Conservation (phyloP, 2,113 vertebrate genomes). For the Anhinga rufa region DNA sequence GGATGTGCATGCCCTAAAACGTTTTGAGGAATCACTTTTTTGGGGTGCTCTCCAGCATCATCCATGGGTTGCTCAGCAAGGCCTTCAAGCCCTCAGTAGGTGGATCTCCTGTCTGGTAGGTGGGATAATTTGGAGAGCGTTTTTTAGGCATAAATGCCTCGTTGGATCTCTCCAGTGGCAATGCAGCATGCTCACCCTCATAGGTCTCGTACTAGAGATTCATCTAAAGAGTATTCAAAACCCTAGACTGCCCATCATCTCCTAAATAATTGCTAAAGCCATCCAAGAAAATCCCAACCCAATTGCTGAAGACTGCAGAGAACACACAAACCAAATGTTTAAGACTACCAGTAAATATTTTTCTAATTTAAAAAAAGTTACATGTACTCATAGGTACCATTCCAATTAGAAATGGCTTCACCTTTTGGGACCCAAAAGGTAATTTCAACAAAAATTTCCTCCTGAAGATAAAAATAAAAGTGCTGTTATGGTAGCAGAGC, state of each 20-base stretch:
- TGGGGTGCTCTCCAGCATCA: neutral
- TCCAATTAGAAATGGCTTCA: neutral
- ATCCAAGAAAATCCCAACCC: neutral
- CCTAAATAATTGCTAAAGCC: neutral
- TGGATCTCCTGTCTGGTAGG: neutral
- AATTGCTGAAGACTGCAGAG: neutral
- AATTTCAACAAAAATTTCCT: constrained; percentile 13
- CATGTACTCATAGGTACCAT: neutral
- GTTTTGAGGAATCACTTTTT: neutral
- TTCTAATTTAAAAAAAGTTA: neutral
- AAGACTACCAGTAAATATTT: neutral
- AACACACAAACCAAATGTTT: neutral
- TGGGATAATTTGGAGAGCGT: neutral
- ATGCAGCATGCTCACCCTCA: neutral
- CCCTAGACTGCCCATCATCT: neutral
- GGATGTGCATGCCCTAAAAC: neutral
- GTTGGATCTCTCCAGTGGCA: neutral
- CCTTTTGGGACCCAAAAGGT: neutral
- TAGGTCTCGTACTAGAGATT: neutral
- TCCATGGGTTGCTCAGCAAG: neutral
- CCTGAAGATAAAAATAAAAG: constrained; percentile 28
- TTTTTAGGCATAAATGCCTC: neutral
- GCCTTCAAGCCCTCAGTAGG: neutral
- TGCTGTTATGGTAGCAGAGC: neutral
- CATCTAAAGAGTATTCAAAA: neutral